phyloP scores from a whole-genome alignment of 2,797 vertebrate genomes.

The Brachymystax lenok region DNA sequence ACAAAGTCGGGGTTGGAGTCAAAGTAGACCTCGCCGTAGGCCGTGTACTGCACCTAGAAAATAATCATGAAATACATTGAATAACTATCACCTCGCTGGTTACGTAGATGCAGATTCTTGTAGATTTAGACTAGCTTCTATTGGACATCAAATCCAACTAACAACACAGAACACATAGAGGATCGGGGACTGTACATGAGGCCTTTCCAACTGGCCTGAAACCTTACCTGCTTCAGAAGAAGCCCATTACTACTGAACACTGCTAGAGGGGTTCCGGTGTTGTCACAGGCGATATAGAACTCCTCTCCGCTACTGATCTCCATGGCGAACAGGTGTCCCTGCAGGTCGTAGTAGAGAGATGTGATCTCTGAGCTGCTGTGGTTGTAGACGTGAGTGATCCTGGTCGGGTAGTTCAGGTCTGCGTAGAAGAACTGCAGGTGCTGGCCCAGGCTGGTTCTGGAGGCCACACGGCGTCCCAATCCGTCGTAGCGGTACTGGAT shows the following conservation, averaged over 20 bases:
- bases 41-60: conserved; percentile 92
- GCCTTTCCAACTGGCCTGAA: background rate
- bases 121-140: background rate
- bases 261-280: conserved; percentile 94
- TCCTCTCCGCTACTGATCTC: conserved; percentile 98
- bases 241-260: conserved; percentile 98
- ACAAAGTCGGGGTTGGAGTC: conserved; percentile 98
- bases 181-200: background rate
- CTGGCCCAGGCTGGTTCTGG: conserved; percentile 91
- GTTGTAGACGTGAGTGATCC: conserved; percentile 97
- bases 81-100: background rate
- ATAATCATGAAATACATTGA: conserved; percentile 17
- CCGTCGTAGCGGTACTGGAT: conserved; percentile 97
- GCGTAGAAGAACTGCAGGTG: conserved; percentile 98
- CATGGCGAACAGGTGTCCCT: conserved; percentile 98
- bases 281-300: conserved; percentile 98
- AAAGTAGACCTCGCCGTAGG: conserved; percentile 96
- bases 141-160: background rate
- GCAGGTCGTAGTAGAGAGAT: conserved; percentile 95
- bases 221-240: conserved; percentile 83
- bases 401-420: conserved; percentile 93
- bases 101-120: background rate
- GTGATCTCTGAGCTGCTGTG: conserved; percentile 99
- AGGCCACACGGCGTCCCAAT: conserved; percentile 90
- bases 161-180: background rate